phyloP scores from a whole-genome alignment of 2,113 vertebrate species.

The Pipra filicauda region DNA sequence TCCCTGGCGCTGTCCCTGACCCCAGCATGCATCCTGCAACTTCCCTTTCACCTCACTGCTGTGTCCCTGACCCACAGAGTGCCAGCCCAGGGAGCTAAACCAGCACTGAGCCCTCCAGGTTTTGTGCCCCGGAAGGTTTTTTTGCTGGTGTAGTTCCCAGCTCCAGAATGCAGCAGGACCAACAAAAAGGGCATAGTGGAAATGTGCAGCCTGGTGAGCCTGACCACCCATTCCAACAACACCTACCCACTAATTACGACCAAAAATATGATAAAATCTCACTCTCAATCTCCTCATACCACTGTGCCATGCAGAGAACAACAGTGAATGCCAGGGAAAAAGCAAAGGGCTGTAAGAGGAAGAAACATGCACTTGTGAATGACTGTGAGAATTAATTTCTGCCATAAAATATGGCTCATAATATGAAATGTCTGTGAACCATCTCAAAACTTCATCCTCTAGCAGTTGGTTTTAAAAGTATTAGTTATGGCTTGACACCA shows the following conservation, averaged over 20 bases:
- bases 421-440: background rate
- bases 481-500: background rate
- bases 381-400: conserved; percentile 15
- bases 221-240: background rate
- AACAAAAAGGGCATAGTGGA: background rate
- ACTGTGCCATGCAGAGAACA: background rate
- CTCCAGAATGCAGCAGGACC: background rate
- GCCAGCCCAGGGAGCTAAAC: background rate
- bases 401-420: background rate
- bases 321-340: background rate
- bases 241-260: background rate
- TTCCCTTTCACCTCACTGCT: background rate
- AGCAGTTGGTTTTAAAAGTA: conserved; percentile 1
- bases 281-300: background rate
- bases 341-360: background rate
- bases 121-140: background rate
- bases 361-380: background rate
- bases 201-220: background rate
- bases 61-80: background rate
- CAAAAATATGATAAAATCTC: background rate
- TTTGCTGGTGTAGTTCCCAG: background rate
- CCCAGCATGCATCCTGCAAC: background rate
- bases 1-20: background rate
- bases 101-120: background rate
- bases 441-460: background rate